Conservation (phyloP, 1,140 invertebrate species). For the Drosophila serrata region DNA sequence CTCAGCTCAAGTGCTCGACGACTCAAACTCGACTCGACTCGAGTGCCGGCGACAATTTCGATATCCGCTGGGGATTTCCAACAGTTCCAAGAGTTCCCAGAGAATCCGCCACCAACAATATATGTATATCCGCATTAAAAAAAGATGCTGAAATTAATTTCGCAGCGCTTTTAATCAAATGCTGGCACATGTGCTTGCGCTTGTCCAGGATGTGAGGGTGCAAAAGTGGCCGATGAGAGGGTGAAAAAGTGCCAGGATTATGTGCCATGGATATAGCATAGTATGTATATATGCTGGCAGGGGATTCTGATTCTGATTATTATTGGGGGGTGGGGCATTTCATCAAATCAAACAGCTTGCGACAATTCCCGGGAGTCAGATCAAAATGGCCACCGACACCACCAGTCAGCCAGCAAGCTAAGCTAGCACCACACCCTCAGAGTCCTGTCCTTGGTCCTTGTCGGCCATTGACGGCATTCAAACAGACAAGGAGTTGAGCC, state of each 20-base stretch:
- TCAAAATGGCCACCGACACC: conserved; percentile 72
- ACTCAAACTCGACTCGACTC: conserved; percentile 6
- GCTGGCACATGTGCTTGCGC: conserved; percentile 71
- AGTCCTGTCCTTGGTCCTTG: conserved; percentile 14
- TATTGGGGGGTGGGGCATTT: conserved; percentile 48
- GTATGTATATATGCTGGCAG: background rate
- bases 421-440: no score
- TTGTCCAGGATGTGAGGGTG: conserved; percentile 11
- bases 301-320: conserved; percentile 34
- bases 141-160: conserved; percentile 71
- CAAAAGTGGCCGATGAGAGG: conserved; percentile 37
- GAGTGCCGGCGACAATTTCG: conserved; percentile 72
- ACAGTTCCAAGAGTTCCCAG: background rate
- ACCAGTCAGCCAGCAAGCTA: conserved; percentile 11
- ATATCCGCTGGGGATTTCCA: conserved; percentile 2
- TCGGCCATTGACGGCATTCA: conserved; percentile 79
- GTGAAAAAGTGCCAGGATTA: conserved; percentile 30
- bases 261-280: conserved; percentile 21
- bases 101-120: conserved; percentile 15
- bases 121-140: conserved; percentile 42
- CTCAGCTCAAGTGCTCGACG: conserved; percentile 36
- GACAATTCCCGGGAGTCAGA: conserved; percentile 74
- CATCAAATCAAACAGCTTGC: conserved; percentile 63
- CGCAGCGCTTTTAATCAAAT: conserved; percentile 83
- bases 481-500: conserved; percentile 85